A percentile compares a stretch with the other conserved stretches of the same genome.
Conservation (phyloP, 2,797 vertebrate species). For the Gallirallus australis region DNA sequence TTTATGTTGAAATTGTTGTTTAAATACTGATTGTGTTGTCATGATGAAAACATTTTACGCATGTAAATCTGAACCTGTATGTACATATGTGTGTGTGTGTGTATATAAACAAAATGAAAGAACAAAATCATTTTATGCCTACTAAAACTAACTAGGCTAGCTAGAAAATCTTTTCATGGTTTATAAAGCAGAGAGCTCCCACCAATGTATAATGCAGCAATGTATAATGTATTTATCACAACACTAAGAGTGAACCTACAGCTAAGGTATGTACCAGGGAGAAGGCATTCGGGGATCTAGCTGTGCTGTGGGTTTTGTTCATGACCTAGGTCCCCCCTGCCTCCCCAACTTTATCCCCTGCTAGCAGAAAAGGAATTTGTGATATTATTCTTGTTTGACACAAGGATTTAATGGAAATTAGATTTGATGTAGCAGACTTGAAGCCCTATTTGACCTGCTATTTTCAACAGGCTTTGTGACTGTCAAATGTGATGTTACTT, state of each 20-base stretch:
- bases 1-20: background rate
- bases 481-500: background rate
- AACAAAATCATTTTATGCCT: background rate
- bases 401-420: background rate
- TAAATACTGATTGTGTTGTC: background rate
- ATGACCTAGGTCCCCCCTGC: background rate
- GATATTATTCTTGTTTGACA: background rate
- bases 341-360: background rate
- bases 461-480: background rate
- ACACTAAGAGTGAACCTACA: background rate
- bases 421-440: background rate
- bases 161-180: background rate
- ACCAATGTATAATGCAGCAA: background rate
- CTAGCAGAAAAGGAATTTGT: background rate
- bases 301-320: background rate
- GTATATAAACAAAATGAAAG: background rate
- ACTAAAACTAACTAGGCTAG: background rate
- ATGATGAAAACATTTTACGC: background rate
- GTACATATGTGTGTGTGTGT: background rate
- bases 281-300: background rate
- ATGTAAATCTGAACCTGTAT: background rate
- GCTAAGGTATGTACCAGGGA: background rate
- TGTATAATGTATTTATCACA: background rate
- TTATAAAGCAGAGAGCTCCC: background rate
- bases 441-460: rapidly evolving